Evolutionary conservation across 2,888 invertebrate species (phyloP), one percentile per base, ranked within the genome.

Genomic region (Leptogaster cylindrica): DNA sequence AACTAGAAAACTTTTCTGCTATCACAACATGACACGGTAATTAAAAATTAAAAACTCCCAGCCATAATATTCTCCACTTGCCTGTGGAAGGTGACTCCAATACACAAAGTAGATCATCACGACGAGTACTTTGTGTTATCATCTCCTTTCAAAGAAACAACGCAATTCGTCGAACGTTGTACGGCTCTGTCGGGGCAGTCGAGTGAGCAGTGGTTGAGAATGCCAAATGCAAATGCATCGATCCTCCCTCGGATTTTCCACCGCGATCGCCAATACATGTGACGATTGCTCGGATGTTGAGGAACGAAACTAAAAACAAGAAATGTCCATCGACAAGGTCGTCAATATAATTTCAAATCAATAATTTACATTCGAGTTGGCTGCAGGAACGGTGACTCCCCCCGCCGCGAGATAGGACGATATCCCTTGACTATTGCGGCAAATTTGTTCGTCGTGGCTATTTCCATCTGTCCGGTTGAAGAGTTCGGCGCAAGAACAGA

Each of bases 301-400:
- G 48, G 12, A 33, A 51, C 33, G 39, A 51, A 50, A 50, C 23
- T 6, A 36, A 51, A 50, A 51, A 50, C 33, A 65, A 65, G 51
- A 65, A 65, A 51, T 65, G 23, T 51, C 51, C 51, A 65, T 50
- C 65, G 65, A 65, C 65, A 65, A 65, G 65, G 65, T 65, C 65
- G 65, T 65, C 65, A 65, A 51, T 65, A 63, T 46, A 65, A 39
- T 65, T 39, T 33, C 65, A 65, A 65, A 65, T 51, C 65, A 65
- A 65, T 65, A 65, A 65, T 65, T 65, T 65, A 51, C 51, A 64
- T 33, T 6, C 18, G 27, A 10, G 20, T 36, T 14, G 14, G 46
- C 31, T 10, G 20, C 33, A 31, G 52, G 52, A 28, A 31, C 52
- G 14, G 6, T 18, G 33, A 18, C 14, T 28, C 52, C 33, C 6